These are phyloP conservation scores for Calypte anna DNA, from an alignment of 2,113 vertebrate species.

Conservation along the genomic window DNA sequence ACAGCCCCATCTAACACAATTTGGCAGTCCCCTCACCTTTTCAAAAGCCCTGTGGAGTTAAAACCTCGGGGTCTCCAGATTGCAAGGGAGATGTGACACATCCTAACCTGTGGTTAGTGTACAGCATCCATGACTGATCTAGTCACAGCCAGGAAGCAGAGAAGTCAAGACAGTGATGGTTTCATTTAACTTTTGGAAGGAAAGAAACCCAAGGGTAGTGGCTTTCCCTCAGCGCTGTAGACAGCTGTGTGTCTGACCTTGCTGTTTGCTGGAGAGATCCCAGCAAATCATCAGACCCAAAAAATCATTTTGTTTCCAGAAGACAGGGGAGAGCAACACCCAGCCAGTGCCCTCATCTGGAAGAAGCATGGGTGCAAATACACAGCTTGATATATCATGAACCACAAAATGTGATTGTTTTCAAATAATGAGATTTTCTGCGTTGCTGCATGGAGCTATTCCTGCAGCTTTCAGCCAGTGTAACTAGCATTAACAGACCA, in stretches of 20 bases:
- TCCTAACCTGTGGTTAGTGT: not conserved
- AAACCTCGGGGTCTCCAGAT: not conserved
- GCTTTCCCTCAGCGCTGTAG: not conserved
- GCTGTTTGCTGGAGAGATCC: not conserved
- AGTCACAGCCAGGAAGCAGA: not conserved
- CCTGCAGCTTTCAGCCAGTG: not conserved
- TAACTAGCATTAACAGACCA: not conserved
- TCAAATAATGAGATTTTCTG: not conserved
- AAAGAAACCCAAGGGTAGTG: not conserved
- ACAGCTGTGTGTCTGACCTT: not conserved
- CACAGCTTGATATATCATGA: not conserved
- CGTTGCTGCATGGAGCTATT: not conserved
- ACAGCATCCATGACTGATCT: not conserved
- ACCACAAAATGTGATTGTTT: not conserved
- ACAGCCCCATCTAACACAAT: rapidly evolving
- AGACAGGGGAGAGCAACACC: not conserved
- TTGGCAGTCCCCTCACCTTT: not conserved
- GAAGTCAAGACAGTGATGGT: rapidly evolving
- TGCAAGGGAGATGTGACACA: rapidly evolving
- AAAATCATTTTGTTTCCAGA: not conserved
- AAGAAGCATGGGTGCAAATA: not conserved
- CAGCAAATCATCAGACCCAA: not conserved
- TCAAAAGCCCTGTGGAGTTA: rapidly evolving
- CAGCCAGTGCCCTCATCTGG: not conserved
- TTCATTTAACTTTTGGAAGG: not conserved